These are phyloP conservation scores for Subacronicta megacephala DNA, from an alignment of 2,888 invertebrate genomes.

Conservation along the genomic window DNA sequence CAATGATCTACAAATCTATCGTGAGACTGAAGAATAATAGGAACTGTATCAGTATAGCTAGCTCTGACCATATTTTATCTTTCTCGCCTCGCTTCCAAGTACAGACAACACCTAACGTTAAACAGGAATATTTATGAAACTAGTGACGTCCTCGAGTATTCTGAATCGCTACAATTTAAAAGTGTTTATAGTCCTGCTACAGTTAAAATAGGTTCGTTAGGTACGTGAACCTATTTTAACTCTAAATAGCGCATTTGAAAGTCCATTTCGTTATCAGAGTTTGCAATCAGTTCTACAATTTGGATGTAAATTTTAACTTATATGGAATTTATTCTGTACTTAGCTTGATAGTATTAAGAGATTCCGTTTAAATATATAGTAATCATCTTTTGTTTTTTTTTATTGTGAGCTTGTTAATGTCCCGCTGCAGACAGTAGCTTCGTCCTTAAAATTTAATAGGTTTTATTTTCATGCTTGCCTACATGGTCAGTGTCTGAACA, in stretches of 20 bases:
- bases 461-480: neutral
- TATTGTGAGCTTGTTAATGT: too few relatives aligned
- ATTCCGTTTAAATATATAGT: conserved; percentile 6
- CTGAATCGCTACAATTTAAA: conserved; percentile 23
- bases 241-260: conserved; percentile 37
- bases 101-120: neutral
- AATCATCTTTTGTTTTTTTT: neutral
- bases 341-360: conserved; percentile 22
- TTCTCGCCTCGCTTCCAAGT: neutral
- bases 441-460: neutral
- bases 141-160: conserved; percentile 20
- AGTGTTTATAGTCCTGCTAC: conserved; percentile 20
- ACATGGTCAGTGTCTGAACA: too few relatives aligned
- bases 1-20: too few relatives aligned
- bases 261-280: conserved; percentile 42
- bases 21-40: too few relatives aligned
- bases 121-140: conserved; percentile 26
- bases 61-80: neutral
- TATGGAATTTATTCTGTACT: conserved; percentile 26
- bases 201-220: too few relatives aligned
- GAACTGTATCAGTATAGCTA: too few relatives aligned
- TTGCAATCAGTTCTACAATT: conserved; percentile 38
- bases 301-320: conserved; percentile 41
- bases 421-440: neutral
- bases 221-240: conserved; percentile 36